Evolutionary conservation across 2,888 invertebrate species (phyloP), one percentile per base, ranked within the genome.

Genomic region (Glomeris marginata): DNA sequence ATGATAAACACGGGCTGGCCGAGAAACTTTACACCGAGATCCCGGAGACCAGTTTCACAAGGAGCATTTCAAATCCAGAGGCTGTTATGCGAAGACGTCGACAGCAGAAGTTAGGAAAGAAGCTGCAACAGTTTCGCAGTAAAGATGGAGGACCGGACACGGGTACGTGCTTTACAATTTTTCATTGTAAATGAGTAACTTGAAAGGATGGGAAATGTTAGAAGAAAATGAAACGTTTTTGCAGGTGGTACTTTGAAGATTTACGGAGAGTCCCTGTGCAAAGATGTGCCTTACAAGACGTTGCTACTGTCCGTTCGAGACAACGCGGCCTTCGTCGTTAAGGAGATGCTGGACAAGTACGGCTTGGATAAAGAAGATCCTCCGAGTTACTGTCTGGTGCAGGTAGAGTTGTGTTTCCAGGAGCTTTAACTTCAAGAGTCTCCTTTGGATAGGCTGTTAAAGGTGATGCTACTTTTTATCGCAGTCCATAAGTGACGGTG

Each of bases 31-130:
- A 91, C 62, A 87, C 84, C 64, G 95, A 95, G 72, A 71, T 97
- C 60, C 97, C 97, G 22, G 94, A 97, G 72, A 95, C 94, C 47
- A 94, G 91, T 61, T 98, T 98, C 71, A 98, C 97, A 45, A 77
- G 98, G 62, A 95, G 94, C 61, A 98, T 99, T 66, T 97, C 95
- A 56, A 99, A 98, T 74, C 98, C 98, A 2, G 98, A 98, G 74
- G 94, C 95, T 54, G 98, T 99, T 60, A 98, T 99, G 98, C 77
- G 94, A 55, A 78, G 95, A 46, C 75, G 95, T 49, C 74, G 98
- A 21, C 95, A 97, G 64, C 92, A 95, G 69, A 95, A 95, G 67
- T 75, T 97, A 49, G 97, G 98, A 68, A 80, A 86, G 64, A 94
- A 94, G 69, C 72, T 98, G 62, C 90, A 95, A 65, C 90, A 94